phyloP scores from a whole-genome alignment of 2,113 vertebrate genomes.

The Neogobius melanostomus region DNA sequence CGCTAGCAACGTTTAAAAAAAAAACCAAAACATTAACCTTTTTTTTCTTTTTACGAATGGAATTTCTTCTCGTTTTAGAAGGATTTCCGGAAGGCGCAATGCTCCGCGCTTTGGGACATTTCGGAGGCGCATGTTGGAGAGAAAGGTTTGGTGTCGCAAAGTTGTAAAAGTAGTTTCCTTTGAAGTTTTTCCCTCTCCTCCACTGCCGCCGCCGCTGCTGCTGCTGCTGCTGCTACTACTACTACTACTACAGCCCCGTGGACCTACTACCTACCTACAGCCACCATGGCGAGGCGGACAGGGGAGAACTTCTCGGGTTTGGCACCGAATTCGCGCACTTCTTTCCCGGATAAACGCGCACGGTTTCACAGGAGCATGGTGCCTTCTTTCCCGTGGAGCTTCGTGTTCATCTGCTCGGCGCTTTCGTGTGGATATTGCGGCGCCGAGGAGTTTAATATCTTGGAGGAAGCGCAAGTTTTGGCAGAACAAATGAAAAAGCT shows the following conservation, averaged over 20 bases:
- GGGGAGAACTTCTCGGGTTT: slow-evolving; percentile 34
- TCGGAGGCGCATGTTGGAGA: slow-evolving; percentile 31
- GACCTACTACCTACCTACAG: slow-evolving; percentile 29
- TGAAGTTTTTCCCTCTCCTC: slow-evolving; percentile 59
- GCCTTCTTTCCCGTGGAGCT: slow-evolving; percentile 46
- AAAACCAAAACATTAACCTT: neutral
- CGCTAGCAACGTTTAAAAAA: slow-evolving; percentile 6
- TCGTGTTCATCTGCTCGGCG: slow-evolving; percentile 61
- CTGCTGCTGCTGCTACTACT: slow-evolving; percentile 10
- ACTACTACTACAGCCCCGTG: neutral
- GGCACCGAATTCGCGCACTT: slow-evolving; percentile 37
- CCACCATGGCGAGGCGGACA: slow-evolving; percentile 77
- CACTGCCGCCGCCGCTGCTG: slow-evolving; percentile 17
- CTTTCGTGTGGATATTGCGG: slow-evolving; percentile 76
- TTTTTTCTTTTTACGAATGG: slow-evolving; percentile 38
- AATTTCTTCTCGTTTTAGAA: slow-evolving; percentile 31
- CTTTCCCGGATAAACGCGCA: slow-evolving; percentile 49
- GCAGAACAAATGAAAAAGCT: slow-evolving; percentile 90
- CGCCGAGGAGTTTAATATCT: slow-evolving; percentile 90
- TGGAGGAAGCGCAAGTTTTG: slow-evolving; percentile 91
- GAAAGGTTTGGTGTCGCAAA: slow-evolving; percentile 55
- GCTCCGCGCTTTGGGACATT: slow-evolving; percentile 24
- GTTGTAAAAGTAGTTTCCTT: slow-evolving; percentile 74
- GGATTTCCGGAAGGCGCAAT: slow-evolving; percentile 47
- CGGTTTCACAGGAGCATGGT: slow-evolving; percentile 26